Base-by-base conservation (phyloP, 2,113 vertebrate genomes). In the Anguilla rostrata region DNA sequence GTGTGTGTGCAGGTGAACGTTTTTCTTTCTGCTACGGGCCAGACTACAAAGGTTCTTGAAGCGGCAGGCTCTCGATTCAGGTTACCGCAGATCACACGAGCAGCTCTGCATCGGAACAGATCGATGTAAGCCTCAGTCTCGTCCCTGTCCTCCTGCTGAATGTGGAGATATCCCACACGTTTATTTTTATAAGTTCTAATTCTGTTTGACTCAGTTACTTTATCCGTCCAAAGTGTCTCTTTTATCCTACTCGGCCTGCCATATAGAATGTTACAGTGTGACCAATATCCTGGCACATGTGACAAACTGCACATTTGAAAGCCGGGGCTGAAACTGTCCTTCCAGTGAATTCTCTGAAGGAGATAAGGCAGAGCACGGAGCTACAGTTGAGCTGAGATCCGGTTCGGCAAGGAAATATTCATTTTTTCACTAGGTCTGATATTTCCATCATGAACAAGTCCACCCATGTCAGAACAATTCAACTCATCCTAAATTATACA, bases 161-260 rank as follows among this genome's bases (percentile, higher is more conserved):
- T 2, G 7, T 7, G 16, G 26, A 75, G 26, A 75, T 14, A 12
- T n/a, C 6, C 63, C 71, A 9, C 71, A n/a, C 26, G 6, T 75
- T 75, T 75, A 75, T 75, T 75, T 75, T 75, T 75, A 34, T 75
- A 14, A 75, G 16, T n/a, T 75, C n/a, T 75, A 75, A 75, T 75
- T 75, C 71, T 12, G n/a, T 75, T 46, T 75, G 71, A 34, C n/a
- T 75, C 2, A 29, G 71, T 75, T 75, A 34, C 71, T 75, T 29
- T 75, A 75, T 75, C 71, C 2, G 1, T 34, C 71, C n/a, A 2
- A 75, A 66, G 7, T 66, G 60, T 22, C 60, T 66, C 9, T 75
- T 34, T 34, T 75, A 22, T 66, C 22, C 8, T 66, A 26, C 60
- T 66, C 2, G 22, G 71, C n/a, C 71, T 75, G 71, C 71, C n/a